Evolutionary conservation across 2,888 invertebrate species (phyloP), one percentile per base, ranked within the genome.

Genomic region (Lasioglossum oenotherae): DNA sequence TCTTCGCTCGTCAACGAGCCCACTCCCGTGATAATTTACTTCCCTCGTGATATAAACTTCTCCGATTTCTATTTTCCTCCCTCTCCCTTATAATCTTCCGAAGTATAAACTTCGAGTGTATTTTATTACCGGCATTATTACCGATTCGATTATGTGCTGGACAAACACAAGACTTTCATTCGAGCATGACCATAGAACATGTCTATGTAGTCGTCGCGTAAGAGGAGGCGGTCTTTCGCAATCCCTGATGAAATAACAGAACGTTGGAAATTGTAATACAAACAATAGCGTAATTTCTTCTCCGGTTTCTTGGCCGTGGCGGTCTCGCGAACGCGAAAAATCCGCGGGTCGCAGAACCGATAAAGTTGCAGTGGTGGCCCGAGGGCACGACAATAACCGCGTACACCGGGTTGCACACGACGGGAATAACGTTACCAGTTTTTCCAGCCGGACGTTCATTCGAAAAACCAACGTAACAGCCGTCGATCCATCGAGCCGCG

Each of bases 361-460:
- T 84, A 79, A 14, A 78, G 35, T 75, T 53, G 44, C 53, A 57
- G 41, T 1, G 16, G 19, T 1, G 19, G 19, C 67, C 46, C 72
- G 31, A 10, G 44, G n/a, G 41, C 23, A 64, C 44, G 8, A 64
- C 14, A 31, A 84, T 84, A 78, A 75, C 78, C 84, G 71, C 10
- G 53, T 53, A 53, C 23, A 53, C 41, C 49, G 57, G 74, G 10
- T 19, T 27, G 44, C 35, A 74, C 71, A 49, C 60, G 27, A 4
- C 44, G 38, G 27, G 16, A 44, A 75, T 72, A 73, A 74, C 57
- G 60, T 74, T 72, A 46, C 44, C 71, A 78, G 27, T 84, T 75
- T 84, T 64, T 16, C 19, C 16, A n/a, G 27, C 27, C 2, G 14
- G 16, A 60, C 64, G n/a, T 27, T 12, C 19, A 27, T n/a, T 38